A percentile compares a stretch with the other conserved stretches of the same genome.
Evolutionary conservation across 2,888 invertebrate species (phyloP).

Genomic region (Chaetogeoica ovagalla): DNA sequence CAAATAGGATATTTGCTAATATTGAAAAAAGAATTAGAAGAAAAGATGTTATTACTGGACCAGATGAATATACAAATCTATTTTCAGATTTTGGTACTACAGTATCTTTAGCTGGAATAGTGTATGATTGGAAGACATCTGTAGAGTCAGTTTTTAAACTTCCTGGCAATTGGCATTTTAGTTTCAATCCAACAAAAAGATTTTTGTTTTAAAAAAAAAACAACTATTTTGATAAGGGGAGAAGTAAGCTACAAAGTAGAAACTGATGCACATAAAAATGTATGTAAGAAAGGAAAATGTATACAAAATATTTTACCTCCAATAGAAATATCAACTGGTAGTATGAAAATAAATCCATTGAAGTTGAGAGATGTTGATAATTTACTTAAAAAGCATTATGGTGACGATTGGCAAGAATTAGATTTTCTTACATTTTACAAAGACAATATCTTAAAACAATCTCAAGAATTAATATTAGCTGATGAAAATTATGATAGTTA

Average conservation of each 20-base stretch:
- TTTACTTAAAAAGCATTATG: constrained; percentile 20
- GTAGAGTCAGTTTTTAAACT: constrained; percentile 12
- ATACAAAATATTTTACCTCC: constrained; percentile 11
- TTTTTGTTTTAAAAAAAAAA: constrained; percentile 15
- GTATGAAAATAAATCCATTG: constrained; percentile 12
- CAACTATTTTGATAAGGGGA: constrained; percentile 5
- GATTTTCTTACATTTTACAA: constrained; percentile 20
- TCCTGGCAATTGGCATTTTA: constrained; percentile 11
- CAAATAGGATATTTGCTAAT: constrained; percentile 23
- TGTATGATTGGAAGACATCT: constrained; percentile 13
- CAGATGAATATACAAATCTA: constrained; percentile 17
- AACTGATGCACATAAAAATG: constrained; percentile 11
- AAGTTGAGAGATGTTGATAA: constrained; percentile 10
- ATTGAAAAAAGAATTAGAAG: constrained; percentile 22
- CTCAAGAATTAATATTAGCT: constrained; percentile 4
- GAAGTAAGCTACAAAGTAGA: constrained; percentile 1
- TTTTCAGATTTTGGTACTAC: constrained; percentile 29
- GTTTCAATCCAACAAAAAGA: constrained; percentile 16
- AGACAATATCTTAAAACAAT: constrained; percentile 22
- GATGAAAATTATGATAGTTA: constrained; percentile 10
- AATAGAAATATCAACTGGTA: constrained; percentile 11
- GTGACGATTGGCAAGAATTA: constrained; percentile 10
- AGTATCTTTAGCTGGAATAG: constrained; percentile 26
- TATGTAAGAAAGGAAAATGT: constrained; percentile 8
- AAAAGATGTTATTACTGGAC: constrained; percentile 22